Evolutionary conservation across 2,888 invertebrate genomes (phyloP), one percentile per base, ranked within the genome.

Genomic region (Stramonita haemastoma): DNA sequence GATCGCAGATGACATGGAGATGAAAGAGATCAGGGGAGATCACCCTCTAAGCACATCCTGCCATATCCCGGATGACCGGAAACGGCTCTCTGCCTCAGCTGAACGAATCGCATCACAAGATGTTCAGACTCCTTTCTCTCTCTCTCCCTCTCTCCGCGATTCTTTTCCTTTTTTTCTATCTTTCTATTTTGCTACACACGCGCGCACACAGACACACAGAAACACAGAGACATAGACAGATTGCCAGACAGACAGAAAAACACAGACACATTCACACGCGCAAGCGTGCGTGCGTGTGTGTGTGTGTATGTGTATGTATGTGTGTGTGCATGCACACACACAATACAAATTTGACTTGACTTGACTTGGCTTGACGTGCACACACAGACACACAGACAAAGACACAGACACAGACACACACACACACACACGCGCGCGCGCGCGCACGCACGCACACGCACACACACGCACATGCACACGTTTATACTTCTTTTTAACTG

Each of bases 1-100:
- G 86, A 86, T 66, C 86, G 46, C 32, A 66, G 85, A 85, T 86
- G 66, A 86, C 66, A 86, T n/a, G 32, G 86, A 86, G 60, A 86
- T 86, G 66, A 86, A 57, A 66, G 86, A 86, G 86, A 86, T 86
- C 32, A 66, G 56, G 86, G 86, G 86, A 66, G n/a, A 86, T 66
- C 86, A 66, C 86, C 66, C 57, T 57, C 66, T 57, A 29, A 66
- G 66, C 60, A 66, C 86, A 86, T 57, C 34, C 86, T 86, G 66
- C 66, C 34, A 29, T 60, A 22, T 15, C 32, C 57, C 66, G 57
- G 86, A 86, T 57, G 86, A 86, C 86, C 32, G 60, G 60, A 86
- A 86, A 66, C n/a, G 57, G 86, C 32, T 86, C 29, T 32, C 22
- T 34, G 86, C 57, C 66, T 86, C 66, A 32, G 66, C 26, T 22